Base-by-base conservation (phyloP, 2,888 invertebrate genomes). In the Sinhomidia bicolor region DNA sequence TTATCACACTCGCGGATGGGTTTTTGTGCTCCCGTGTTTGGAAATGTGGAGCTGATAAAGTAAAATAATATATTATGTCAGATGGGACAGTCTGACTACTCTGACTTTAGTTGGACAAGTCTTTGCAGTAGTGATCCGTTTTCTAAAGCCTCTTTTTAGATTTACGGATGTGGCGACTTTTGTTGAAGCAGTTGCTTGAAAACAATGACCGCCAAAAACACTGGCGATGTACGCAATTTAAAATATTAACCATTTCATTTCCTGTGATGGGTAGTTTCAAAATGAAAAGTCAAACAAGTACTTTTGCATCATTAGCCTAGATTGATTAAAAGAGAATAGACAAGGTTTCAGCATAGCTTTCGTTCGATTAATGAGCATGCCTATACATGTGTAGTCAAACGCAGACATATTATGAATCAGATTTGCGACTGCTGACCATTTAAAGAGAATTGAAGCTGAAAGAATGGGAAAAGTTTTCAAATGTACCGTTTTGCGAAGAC, bases 21-120 rank as follows among this genome's bases (percentile, higher is more conserved):
- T 62, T 60, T 62, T 71, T 82, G 82, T 71, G 68, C 71, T 51
- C 26, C 82, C 82, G 82, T 71, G 54, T 82, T 82, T 82, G 82
- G 82, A 71, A 32, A 20, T 44, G 17, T 79, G 14, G 57, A 65
- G 44, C 26, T 47, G 47, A 23, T 26, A 44, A 44, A 26, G 29
- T 20, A 32, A 68, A 82, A 82, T n/a, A n/a, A n/a, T 81, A 81
- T 81, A 36, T 44, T 44, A 41, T 68, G 68, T 68, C 41, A 41
- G 41, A 41, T 20, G 26, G 17, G 81, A 71, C 54, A 82, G 71
- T 6, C 29, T 71, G 71, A 54, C 54, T 82, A n/a, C n/a, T n/a
- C n/a, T n/a, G 20, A 14, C 10, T 51, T 71, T 29, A 12, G 26
- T 47, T 79, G 14, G 14, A 62, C n/a, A 29, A 7, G 14, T 54